phyloP scores from a whole-genome alignment of 2,113 vertebrate species.

The Tyto alba region DNA sequence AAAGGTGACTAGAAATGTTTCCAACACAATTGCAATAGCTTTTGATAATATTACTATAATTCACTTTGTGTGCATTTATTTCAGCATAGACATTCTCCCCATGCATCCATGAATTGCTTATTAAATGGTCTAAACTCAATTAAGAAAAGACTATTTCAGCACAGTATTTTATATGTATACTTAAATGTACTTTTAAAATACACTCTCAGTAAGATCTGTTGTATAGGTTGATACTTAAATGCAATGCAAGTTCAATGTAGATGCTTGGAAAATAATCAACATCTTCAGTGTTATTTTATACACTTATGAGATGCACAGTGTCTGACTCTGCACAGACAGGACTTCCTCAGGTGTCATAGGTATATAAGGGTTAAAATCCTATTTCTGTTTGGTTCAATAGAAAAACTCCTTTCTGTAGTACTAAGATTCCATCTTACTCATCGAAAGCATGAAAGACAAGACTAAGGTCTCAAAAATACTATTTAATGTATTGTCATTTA shows the following conservation, averaged over 20 bases:
- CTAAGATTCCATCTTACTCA: not conserved
- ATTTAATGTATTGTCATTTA: not conserved
- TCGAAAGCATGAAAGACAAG: not conserved
- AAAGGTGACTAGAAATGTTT: not conserved
- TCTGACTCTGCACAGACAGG: not conserved
- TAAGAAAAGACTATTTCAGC: not conserved
- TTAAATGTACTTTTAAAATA: not conserved
- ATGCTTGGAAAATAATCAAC: not conserved
- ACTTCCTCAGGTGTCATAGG: not conserved
- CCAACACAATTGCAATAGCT: not conserved
- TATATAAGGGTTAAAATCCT: not conserved
- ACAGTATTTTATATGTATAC: not conserved
- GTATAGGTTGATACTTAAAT: not conserved
- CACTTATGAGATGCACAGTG: not conserved
- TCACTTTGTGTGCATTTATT: not conserved
- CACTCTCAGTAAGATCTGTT: not conserved
- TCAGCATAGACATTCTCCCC: not conserved
- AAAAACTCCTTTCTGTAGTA: not conserved
- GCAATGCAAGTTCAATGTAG: not conserved
- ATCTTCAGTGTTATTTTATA: not conserved
- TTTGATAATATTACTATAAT: not conserved
- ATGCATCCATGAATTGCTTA: not conserved
- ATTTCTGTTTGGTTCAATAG: not conserved
- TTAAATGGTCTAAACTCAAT: not conserved
- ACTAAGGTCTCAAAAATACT: not conserved